Evolutionary conservation across 2,888 invertebrate species (phyloP).

Genomic region (Folsomia manolachei): DNA sequence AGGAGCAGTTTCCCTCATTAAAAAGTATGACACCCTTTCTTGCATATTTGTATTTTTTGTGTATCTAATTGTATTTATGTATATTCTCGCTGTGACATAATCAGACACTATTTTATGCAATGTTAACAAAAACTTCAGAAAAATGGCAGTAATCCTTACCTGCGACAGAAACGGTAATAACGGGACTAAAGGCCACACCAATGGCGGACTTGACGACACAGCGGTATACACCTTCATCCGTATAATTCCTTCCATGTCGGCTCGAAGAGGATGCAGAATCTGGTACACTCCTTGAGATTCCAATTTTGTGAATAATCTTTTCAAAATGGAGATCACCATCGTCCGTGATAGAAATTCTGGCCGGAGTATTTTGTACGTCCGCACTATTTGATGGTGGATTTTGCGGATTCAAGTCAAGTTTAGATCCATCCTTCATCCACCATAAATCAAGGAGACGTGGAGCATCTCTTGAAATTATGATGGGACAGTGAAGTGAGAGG

Average conservation of each 20-base stretch:
- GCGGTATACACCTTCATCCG: conserved; percentile 46
- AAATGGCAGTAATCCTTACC: no score
- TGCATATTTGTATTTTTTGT: no score
- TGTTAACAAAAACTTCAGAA: no score
- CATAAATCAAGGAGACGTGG: conserved; percentile 38
- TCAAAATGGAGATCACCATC: conserved; percentile 46
- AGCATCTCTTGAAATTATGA: conserved; percentile 27
- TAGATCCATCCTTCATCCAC: conserved; percentile 48
- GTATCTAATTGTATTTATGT: no score
- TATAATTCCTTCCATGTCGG: conserved; percentile 34
- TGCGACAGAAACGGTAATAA: conserved; percentile 41
- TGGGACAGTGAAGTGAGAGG: conserved; percentile 43
- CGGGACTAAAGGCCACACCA: conserved; percentile 45
- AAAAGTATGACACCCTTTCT: background rate
- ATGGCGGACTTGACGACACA: conserved; percentile 41
- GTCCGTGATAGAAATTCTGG: conserved; percentile 32
- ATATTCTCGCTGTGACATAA: no score
- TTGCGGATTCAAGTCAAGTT: conserved; percentile 37
- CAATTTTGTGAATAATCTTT: conserved; percentile 46
- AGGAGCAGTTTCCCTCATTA: background rate
- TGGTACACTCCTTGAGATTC: conserved; percentile 20
- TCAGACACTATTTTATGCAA: no score
- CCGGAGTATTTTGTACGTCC: conserved; percentile 21
- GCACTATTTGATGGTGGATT: conserved; percentile 11
- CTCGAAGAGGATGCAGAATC: background rate